A percentile compares a stretch with the other conserved stretches of the same genome.
Conservation (phyloP, 2,113 vertebrate species). For the Lucifuga dentata region DNA sequence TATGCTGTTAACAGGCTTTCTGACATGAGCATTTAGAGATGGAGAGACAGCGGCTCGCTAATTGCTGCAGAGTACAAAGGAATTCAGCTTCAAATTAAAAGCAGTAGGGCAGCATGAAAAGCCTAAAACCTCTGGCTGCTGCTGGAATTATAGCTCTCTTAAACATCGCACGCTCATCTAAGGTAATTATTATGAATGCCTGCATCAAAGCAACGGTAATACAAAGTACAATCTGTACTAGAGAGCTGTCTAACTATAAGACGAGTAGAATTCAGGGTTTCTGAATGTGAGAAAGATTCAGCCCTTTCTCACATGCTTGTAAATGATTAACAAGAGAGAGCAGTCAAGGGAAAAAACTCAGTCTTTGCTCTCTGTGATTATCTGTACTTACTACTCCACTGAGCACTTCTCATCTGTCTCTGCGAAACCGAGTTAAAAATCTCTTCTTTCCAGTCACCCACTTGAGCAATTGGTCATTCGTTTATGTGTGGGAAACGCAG, state of each 20-base stretch:
- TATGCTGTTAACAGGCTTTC: constrained; percentile 27
- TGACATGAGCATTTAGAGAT: constrained; percentile 18
- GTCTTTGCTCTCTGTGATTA: constrained; percentile 28
- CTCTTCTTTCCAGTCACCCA: constrained; percentile 16
- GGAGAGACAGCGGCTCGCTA: constrained; percentile 23
- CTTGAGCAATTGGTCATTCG: constrained; percentile 45
- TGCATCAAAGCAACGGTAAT: constrained; percentile 24
- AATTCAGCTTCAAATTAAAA: constrained; percentile 45
- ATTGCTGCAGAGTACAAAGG: constrained; percentile 45
- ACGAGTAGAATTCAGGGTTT: not conserved
- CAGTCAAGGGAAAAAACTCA: not conserved
- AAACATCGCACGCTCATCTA: constrained; percentile 28
- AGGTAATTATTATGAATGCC: constrained; percentile 41
- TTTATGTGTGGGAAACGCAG: constrained; percentile 41
- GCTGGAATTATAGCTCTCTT: constrained; percentile 2
- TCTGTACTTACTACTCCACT: constrained; percentile 14
- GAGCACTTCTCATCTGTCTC: constrained; percentile 14
- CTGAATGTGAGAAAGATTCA: constrained; percentile 26
- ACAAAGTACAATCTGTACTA: constrained; percentile 20
- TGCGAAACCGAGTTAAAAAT: constrained; percentile 45
- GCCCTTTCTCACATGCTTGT: not conserved
- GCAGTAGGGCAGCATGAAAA: constrained; percentile 39
- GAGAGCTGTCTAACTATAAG: not conserved
- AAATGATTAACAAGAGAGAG: constrained; percentile 55
- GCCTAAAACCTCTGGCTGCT: constrained; percentile 5